Evolutionary conservation across 2,888 invertebrate genomes (phyloP), one percentile per base, ranked within the genome.

Genomic region (Celastrina argiolus): DNA sequence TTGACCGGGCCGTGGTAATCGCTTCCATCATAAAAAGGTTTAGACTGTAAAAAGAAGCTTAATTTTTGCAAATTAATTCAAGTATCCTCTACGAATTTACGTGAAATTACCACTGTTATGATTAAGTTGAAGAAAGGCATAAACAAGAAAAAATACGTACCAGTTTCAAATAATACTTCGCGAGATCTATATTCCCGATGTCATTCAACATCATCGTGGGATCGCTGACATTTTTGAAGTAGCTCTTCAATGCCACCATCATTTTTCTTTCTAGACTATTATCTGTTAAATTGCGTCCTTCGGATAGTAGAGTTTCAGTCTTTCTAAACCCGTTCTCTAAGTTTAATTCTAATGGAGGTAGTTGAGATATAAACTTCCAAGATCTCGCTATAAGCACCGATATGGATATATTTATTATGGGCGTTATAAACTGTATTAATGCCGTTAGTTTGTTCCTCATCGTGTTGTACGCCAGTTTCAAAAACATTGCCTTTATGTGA

Each of bases 331-430:
- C 87, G 67, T 92, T 83, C 67, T 84, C 77, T 31, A 95, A 80
- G 28, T 87, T 88, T 26, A 95, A 85, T 0, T 81, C 79, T 69
- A 95, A 80, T 0, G 94, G 85, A 0, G 94, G 94, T n/a, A 95
- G 82, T 71, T 93, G 91, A 0, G 84, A 81, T 63, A 91, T 77
- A 67, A 91, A 91, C 69, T 84, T 84, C 91, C 91, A 91, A 12
- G 90, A 88, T 66, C 89, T 79, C 0, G 89, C 77, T 71, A 91
- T 88, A 10, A 84, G 67, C 36, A 91, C 89, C 6, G 91, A 88
- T 75, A 91, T 74, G 1, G 81, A 77, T 34, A 91, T 91, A 65
- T 91, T 91, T 68, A 91, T 83, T 36, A 91, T 81, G 0, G 91
- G 90, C 7, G 88, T 85, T 6, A 88, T 73, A 56, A 90, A 85